These are phyloP conservation scores for Molossus molossus DNA, from an alignment of 2,797 vertebrate species.

Conservation along the genomic window DNA sequence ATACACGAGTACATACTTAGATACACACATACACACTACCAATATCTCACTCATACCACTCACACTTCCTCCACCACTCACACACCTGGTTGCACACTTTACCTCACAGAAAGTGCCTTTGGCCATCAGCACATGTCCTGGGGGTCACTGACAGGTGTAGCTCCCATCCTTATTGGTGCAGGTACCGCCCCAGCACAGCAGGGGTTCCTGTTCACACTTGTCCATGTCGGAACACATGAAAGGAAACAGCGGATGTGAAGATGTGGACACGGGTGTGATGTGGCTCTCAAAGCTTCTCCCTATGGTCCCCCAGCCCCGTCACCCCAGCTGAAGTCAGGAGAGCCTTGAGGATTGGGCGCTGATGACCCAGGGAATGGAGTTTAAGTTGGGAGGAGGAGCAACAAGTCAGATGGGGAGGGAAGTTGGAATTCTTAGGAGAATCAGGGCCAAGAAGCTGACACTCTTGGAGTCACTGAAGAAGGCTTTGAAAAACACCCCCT, in stretches of 20 bases:
- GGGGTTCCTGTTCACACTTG: constrained; percentile 95
- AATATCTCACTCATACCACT: background rate
- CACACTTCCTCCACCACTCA: rapidly evolving
- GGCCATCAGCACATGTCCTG: constrained; percentile 91
- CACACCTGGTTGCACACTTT: constrained; percentile 74
- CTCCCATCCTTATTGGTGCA: constrained; percentile 97
- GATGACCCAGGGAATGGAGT: background rate
- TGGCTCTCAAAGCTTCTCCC: background rate
- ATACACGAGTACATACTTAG: background rate
- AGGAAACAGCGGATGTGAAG: background rate
- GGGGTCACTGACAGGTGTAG: constrained; percentile 95
- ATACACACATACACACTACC: background rate
- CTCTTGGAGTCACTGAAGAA: background rate
- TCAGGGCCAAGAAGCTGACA: background rate
- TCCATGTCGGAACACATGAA: constrained; percentile 92
- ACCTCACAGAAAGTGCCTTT: constrained; percentile 94
- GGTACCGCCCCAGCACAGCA: constrained; percentile 94
- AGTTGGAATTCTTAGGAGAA: background rate
- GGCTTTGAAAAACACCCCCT: background rate
- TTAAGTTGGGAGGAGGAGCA: background rate
- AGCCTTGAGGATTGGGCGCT: background rate
- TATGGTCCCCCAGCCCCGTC: rapidly evolving
- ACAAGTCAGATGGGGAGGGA: background rate
- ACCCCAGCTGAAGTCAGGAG: background rate
- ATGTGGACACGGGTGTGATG: rapidly evolving